Evolutionary conservation across 30 jellyfish, hydroid and myxozoan species (phyloP), one percentile per base, ranked within the genome.

Genomic region (Catostylus mosaicus): DNA sequence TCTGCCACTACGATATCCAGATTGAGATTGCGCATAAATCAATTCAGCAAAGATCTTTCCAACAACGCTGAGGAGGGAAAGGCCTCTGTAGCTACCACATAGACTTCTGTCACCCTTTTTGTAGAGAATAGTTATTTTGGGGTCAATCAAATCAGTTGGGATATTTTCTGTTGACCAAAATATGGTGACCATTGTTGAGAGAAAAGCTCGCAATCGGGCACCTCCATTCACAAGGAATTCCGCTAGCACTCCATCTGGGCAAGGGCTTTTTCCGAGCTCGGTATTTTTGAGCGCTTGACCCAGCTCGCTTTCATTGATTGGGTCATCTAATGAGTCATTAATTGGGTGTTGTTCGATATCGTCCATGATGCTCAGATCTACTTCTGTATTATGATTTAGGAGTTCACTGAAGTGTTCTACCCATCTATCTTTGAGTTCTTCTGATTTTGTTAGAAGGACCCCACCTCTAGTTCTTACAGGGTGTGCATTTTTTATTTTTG

Each of bases 1-100:
- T 67, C 88, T 77, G 67, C 86, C 81, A 5, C 48, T 38, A 77
- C 96, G 88, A 50, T 87, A 87, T n/a, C 96, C 87, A 29, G 91
- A 77, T 78, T 64, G 91, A 30, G 91, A 77, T 60, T 87, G 96
- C 51, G 87, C 73, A 69, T 51, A 78, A 35, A 87, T 57, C 60
- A n/a, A 2, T 62, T 67, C 83, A 14, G 91, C 91, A 10, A 87
- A 16, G 71, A 30, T 32, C 80, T 67, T 82, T 68, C 92, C 86
- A 33, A 69, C 86, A 67, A 82, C 85, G 57, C 80, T 56, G 43
- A 71, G 69, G 69, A 71, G 86, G 60, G 89, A 66, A 46, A 85
- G 38, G 30, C 89, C 96, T 24, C 70, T 51, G 90, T 48, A 46
- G 46, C 47, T 86, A 10, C 84, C 90, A n/a, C 74, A 75, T 14